phyloP scores from a whole-genome alignment of 2,113 vertebrate genomes.

The Syngnathus typhle region DNA sequence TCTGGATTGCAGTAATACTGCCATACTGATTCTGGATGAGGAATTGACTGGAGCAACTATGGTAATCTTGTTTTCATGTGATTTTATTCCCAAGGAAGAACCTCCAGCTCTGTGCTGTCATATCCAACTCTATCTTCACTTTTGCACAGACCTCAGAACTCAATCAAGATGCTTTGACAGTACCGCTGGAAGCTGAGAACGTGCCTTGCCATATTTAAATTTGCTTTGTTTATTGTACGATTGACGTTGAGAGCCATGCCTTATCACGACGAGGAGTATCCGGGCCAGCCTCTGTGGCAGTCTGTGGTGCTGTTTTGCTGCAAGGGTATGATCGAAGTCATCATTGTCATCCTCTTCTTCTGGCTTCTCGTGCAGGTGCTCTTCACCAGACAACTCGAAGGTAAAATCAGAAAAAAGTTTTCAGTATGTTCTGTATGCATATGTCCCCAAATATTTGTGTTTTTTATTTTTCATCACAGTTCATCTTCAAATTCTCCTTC shows the following conservation, averaged over 20 bases:
- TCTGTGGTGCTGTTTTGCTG: constrained; percentile 72
- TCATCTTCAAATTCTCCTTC: constrained; percentile 68
- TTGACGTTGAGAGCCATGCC: constrained; percentile 53
- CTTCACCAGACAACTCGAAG: constrained; percentile 69
- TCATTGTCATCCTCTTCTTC: constrained; percentile 73
- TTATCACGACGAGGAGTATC: constrained; percentile 60
- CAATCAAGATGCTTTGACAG: background rate
- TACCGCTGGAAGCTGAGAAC: background rate
- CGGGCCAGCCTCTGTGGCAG: constrained; percentile 67
- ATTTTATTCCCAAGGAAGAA: background rate
- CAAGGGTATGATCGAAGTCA: constrained; percentile 74
- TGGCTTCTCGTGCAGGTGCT: constrained; percentile 72
- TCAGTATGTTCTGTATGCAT: background rate
- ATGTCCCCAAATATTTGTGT: background rate
- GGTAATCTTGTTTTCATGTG: background rate
- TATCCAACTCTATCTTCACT: background rate
- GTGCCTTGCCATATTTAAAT: background rate
- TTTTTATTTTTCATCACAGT: constrained; percentile 50
- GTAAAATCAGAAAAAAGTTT: constrained; percentile 30
- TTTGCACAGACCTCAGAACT: background rate
- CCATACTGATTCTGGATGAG: constrained; percentile 30
- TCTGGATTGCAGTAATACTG: constrained; percentile 12
- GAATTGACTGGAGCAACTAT: constrained; percentile 15
- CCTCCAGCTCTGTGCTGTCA: background rate
- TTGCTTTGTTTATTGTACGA: background rate